These are phyloP conservation scores for Potamarius usumacintae DNA, from an alignment of 2,113 vertebrate species.

Conservation along the genomic window DNA sequence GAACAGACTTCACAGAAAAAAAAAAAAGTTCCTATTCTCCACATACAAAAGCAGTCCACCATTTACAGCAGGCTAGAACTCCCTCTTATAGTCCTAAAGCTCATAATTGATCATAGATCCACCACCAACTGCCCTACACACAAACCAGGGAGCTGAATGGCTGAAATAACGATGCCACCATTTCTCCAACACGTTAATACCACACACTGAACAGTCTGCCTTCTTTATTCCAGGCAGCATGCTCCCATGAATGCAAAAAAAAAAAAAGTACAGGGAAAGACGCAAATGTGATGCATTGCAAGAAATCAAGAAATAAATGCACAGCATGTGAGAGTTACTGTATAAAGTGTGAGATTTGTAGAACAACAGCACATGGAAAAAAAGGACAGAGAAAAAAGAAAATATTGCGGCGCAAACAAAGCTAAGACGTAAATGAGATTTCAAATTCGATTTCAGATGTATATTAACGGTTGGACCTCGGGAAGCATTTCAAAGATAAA, in stretches of 20 bases:
- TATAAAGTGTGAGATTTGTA: background rate
- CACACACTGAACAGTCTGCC: conserved; percentile 13
- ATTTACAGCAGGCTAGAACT: background rate
- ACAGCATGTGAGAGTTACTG: background rate
- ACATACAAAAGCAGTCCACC: conserved; percentile 38
- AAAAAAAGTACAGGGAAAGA: background rate
- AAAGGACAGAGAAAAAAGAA: background rate
- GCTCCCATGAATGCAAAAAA: background rate
- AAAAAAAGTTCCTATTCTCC: conserved; percentile 56
- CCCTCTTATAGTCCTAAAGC: background rate
- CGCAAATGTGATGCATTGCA: background rate
- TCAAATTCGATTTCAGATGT: background rate
- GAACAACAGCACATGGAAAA: background rate
- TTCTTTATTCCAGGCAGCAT: conserved; percentile 16
- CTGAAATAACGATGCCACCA: conserved; percentile 33
- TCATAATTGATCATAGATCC: conserved; percentile 27
- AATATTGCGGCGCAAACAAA: background rate
- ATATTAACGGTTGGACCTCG: background rate
- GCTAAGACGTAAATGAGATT: background rate
- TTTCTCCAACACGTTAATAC: conserved; percentile 29
- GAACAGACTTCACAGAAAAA: conserved; percentile 44
- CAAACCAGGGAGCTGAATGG: conserved; percentile 5
- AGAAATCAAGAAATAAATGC: background rate
- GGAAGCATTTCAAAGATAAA: background rate
- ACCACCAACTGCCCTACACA: conserved; percentile 3